Evolutionary conservation across 1,140 invertebrate species (phyloP).

Genomic region (Cardiocondyla obscurior): DNA sequence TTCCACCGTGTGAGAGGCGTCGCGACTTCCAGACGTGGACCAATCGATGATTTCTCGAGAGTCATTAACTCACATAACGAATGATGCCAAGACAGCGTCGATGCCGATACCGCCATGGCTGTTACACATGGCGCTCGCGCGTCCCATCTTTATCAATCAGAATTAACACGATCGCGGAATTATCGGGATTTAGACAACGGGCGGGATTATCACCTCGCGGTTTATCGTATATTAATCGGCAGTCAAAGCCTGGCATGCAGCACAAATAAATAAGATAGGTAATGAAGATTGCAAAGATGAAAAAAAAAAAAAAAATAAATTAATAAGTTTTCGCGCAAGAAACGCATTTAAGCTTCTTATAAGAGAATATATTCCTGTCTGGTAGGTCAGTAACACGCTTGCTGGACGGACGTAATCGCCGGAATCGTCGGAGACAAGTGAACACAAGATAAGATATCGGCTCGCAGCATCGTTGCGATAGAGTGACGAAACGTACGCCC

Average conservation of each 20-base stretch:
- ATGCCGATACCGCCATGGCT: conserved; percentile 52
- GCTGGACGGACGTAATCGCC: conserved; percentile 36
- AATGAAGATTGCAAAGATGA: neutral
- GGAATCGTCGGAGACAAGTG: conserved; percentile 16
- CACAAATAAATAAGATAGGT: neutral
- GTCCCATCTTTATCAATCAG: neutral
- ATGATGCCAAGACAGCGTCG: conserved; percentile 61
- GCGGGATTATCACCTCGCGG: neutral
- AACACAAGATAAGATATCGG: conserved; percentile 62
- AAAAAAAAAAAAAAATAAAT: neutral
- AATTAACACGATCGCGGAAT: conserved; percentile 7
- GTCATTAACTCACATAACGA: conserved; percentile 74
- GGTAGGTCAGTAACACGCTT: conserved; percentile 65
- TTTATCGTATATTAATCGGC: neutral
- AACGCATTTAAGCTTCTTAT: neutral
- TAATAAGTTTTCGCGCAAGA: neutral
- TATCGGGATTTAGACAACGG: neutral
- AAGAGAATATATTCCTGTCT: neutral
- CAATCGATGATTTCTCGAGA: conserved; percentile 80
- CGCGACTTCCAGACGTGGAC: conserved; percentile 69
- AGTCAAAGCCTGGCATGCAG: neutral
- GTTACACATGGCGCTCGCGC: conserved; percentile 4
- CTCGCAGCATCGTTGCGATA: conserved; percentile 34
- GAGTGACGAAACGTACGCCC: conserved; percentile 53
- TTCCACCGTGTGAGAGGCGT: conserved; percentile 75